Conservation (phyloP, 2,113 vertebrate genomes). For the Varanus komodoensis region DNA sequence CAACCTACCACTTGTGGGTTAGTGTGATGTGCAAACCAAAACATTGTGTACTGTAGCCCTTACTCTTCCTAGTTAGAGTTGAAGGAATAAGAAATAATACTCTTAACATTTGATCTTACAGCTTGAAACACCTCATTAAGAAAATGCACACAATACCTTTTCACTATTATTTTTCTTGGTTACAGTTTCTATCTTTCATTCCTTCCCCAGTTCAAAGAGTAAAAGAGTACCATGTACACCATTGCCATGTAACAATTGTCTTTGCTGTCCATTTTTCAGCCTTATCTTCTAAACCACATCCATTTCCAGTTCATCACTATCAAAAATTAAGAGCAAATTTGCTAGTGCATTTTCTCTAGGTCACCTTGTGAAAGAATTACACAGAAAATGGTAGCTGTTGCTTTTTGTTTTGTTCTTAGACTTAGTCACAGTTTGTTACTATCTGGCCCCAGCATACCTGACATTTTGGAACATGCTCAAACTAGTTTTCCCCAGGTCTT, state of each 20-base stretch:
- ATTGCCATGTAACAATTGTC: neutral
- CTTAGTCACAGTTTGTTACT: neutral
- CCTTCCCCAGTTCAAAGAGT: neutral
- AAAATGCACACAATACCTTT: neutral
- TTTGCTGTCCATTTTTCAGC: neutral
- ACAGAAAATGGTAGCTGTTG: neutral
- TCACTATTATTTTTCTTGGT: neutral
- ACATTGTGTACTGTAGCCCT: too few species aligned
- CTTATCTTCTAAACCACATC: slow-evolving; percentile 13
- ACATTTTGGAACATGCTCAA: neutral
- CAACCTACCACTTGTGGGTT: too few species aligned
- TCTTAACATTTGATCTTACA: neutral
- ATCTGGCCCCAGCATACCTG: neutral
- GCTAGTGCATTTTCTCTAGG: neutral
- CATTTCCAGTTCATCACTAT: neutral
- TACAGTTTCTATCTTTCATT: neutral
- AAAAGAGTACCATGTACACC: neutral
- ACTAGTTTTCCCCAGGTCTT: neutral
- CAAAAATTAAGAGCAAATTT: neutral
- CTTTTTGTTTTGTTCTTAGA: neutral
- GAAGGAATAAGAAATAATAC: too few species aligned
- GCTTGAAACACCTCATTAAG: neutral
- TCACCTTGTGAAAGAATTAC: neutral
- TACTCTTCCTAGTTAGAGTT: neutral
- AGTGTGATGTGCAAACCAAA: too few species aligned